Evolutionary conservation across 2,113 vertebrate genomes (phyloP).

Genomic region (Siniperca knerii): DNA sequence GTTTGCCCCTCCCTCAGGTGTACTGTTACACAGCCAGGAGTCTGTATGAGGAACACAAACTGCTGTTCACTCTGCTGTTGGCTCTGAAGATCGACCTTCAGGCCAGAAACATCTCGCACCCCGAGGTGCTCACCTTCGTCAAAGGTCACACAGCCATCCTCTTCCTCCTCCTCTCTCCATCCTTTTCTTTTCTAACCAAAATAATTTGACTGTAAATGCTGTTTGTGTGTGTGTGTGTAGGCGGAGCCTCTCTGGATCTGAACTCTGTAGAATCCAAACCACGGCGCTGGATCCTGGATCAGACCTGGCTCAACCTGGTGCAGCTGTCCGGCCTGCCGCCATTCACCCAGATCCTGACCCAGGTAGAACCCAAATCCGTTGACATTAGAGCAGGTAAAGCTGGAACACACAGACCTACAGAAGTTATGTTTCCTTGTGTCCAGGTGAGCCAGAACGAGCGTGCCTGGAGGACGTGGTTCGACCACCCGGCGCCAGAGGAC

Average conservation of each 20-base stretch:
- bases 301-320: conserved; percentile 90
- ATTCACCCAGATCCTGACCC: conserved; percentile 83
- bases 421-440: not conserved
- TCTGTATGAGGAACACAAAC: conserved; percentile 88
- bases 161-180: not conserved
- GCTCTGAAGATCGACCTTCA: conserved; percentile 89
- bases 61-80: conserved; percentile 88
- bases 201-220: not conserved
- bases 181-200: not conserved
- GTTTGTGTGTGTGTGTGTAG: conserved; percentile 58
- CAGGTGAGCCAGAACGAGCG: conserved; percentile 86
- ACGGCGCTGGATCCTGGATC: conserved; percentile 89
- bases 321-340: conserved; percentile 84
- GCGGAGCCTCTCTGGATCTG: conserved; percentile 88
- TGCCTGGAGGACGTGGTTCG: conserved; percentile 88
- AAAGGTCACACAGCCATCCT: conserved; percentile 82
- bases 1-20: conserved; percentile 69
- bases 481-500: conserved; percentile 85
- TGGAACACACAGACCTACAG: not conserved
- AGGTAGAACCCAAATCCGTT: conserved; percentile 39
- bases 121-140: conserved; percentile 87
- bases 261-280: conserved; percentile 88
- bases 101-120: conserved; percentile 85
- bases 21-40: conserved; percentile 87
- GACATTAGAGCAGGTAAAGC: not conserved